Percentiles rank a stretch among this genome's conserved stretches.
Evolutionary conservation across 2,888 invertebrate species (phyloP).

Genomic region (Cenopis cana): DNA sequence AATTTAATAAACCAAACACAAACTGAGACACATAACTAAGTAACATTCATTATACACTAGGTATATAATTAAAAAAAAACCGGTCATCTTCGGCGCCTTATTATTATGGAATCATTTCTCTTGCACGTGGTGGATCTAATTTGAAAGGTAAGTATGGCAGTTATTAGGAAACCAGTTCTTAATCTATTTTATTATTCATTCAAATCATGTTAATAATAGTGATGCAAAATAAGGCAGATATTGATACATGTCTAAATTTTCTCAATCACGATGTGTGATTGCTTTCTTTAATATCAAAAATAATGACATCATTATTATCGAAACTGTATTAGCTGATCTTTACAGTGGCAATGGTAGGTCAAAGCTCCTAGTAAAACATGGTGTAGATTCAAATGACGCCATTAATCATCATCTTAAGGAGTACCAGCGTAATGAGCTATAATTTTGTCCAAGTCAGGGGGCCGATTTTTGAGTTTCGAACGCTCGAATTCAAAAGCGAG

Average conservation of each 20-base stretch:
- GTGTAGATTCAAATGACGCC: constrained; percentile 2
- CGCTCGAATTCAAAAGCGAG: too few relatives aligned
- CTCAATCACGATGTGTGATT: background rate
- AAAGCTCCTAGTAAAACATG: constrained; percentile 1
- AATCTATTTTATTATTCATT: constrained; percentile 13
- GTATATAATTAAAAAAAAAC: constrained; percentile 13
- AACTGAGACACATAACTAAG: constrained; percentile 16
- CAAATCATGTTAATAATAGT: background rate
- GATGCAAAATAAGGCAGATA: background rate
- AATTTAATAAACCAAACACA: background rate
- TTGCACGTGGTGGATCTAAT: constrained; percentile 23
- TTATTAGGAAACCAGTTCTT: constrained; percentile 18
- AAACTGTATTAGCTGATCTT: background rate
- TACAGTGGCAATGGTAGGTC: background rate
- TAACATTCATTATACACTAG: constrained; percentile 2
- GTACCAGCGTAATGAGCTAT: background rate
- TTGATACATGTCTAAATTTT: background rate
- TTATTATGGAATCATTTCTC: constrained; percentile 34
- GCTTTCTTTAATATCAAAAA: background rate
- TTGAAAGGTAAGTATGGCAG: constrained; percentile 18
- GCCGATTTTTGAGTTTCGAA: too few relatives aligned
- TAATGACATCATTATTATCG: background rate
- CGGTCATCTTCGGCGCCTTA: constrained; percentile 18
- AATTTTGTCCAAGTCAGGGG: background rate
- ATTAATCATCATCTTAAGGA: background rate